Percentiles rank a stretch among this genome's conserved stretches.
Conservation (phyloP, 1,140 invertebrate genomes). For the Bilobella aurantiaca region DNA sequence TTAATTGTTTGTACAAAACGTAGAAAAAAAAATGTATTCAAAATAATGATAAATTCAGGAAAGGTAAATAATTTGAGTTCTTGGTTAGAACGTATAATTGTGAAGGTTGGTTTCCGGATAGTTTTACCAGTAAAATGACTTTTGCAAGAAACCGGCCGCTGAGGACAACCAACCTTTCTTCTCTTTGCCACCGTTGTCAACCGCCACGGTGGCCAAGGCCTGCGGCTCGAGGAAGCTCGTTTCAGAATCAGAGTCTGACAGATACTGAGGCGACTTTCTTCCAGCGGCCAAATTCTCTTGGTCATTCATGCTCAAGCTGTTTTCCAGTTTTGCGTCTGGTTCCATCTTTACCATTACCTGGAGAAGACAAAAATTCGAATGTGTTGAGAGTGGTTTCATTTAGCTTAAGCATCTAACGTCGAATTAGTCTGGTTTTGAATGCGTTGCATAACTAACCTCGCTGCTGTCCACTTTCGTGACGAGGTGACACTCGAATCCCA, state of each 20-base stretch:
- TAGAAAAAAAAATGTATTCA: no score
- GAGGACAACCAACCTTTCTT: conserved; percentile 14
- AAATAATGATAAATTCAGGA: neutral
- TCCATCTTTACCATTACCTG: neutral
- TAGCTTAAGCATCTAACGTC: neutral
- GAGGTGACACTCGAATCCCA: conserved; percentile 22
- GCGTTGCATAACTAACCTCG: conserved; percentile 12
- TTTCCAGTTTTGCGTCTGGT: neutral
- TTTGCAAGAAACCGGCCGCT: conserved; percentile 20
- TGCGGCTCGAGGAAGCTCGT: neutral
- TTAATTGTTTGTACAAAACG: no score
- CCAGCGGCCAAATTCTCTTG: conserved; percentile 9
- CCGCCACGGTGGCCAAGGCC: neutral
- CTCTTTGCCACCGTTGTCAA: conserved; percentile 1
- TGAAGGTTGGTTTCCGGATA: neutral
- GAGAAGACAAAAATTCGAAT: neutral
- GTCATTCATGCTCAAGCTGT: conserved; percentile 11
- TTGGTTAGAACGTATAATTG: no score
- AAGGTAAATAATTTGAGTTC: no score
- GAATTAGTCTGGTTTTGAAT: neutral
- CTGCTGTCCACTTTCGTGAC: conserved; percentile 23
- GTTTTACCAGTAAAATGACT: conserved; percentile 28
- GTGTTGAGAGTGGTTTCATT: no score
- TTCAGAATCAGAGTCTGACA: conserved; percentile 22
- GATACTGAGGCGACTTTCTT: conserved; percentile 6